Base-by-base conservation (phyloP, 1,140 invertebrate species). In the Platyura marginata region DNA sequence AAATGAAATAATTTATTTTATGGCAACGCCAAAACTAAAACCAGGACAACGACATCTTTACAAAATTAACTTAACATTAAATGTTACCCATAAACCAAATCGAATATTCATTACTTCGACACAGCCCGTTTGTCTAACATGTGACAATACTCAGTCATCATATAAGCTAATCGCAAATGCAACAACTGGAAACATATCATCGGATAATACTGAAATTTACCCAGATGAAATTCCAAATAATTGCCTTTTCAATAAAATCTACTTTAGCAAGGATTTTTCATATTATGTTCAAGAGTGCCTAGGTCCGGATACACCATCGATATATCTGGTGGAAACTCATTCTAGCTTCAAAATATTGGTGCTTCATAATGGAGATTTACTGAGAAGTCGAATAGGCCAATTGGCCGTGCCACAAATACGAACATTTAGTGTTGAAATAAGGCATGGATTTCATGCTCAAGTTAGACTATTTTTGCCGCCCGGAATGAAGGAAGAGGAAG, bases 401-500 rank as follows among this genome's bases (percentile, higher is more conserved):
- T 59, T 74, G 41, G 71, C 73, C 0, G 47, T 64, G 13, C 74
- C 74, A 0, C 72, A 75, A 52, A 59, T 69, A 43, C 68, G 69
- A 16, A 70, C 70, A 1, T 72, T 75, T 44, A 64, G 67, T 42
- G 71, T 75, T 3, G 70, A 72, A 56, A 70, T 71, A 11, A 52
- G 56, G 0, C 58, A 64, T 35, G 62, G 62, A 1, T 63, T 64
- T 47, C 58, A 64, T 29, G 62, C 62, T 15, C 62, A 64, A 44
- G 80, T 87, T 1, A 67, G 77, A 9, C 64, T 88, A 3, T 70
- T 73, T 43, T 57, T 87, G 34, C 83, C 83, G 1, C 79, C 80
- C 0, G 77, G 79, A n/a, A 68, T 86, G 45, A 62, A 77, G 40
- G 81, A 85, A 51, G 74, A 81, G 36, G 81, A 90, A 53, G 80